Percentiles rank a stretch among this genome's conserved stretches.
phyloP scores from a whole-genome alignment of 2,797 vertebrate species.

The Sebastes variabilis region DNA sequence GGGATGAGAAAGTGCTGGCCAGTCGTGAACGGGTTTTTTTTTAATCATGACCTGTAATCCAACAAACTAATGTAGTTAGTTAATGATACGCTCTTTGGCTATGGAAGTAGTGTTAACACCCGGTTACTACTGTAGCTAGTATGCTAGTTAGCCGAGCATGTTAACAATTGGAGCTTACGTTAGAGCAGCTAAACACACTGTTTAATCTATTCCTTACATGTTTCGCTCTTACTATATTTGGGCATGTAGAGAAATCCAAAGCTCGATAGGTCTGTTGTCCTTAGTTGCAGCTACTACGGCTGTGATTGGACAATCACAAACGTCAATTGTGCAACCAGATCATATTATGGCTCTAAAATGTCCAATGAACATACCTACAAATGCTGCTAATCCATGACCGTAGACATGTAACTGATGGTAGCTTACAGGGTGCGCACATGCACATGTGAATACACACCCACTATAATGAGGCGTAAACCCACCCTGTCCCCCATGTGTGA shows the following conservation, averaged over 20 bases:
- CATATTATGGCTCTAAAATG: background rate
- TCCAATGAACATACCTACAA: constrained; percentile 5
- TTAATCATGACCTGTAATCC: no score
- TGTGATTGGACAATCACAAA: background rate
- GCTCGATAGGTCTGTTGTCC: background rate
- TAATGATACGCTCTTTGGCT: background rate
- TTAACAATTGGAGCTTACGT: background rate
- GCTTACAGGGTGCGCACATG: background rate
- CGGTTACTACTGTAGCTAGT: background rate
- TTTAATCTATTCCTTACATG: background rate
- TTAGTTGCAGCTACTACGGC: background rate
- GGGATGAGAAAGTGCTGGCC: no score
- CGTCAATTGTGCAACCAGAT: constrained; percentile 6
- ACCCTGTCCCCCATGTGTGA: constrained; percentile 21
- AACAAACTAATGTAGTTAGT: background rate
- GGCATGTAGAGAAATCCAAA: background rate
- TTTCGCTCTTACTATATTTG: background rate
- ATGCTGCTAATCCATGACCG: constrained; percentile 39
- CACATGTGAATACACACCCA: background rate
- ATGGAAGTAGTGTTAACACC: no score
- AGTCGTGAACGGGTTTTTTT: no score
- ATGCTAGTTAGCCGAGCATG: background rate
- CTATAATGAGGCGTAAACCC: constrained; percentile 10
- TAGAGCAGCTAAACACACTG: background rate
- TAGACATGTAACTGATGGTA: constrained; percentile 28